These are phyloP conservation scores for Drosophila ogumai DNA, from an alignment of 1,140 invertebrate genomes.

Conservation along the genomic window DNA sequence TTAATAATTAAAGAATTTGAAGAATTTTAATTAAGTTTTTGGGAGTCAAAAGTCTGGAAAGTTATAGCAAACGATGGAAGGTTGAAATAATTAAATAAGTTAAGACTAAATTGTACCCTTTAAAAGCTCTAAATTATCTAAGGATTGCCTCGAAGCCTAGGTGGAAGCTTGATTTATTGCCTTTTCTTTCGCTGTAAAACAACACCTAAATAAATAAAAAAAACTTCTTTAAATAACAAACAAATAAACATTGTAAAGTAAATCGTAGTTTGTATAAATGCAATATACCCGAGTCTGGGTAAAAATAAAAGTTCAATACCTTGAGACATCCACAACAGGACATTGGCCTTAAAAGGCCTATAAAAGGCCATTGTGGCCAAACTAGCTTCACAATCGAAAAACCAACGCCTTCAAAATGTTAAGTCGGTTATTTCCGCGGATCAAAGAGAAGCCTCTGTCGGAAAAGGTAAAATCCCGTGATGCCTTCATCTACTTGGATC, in stretches of 20 bases:
- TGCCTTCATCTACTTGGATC: conserved; percentile 53
- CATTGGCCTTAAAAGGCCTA: conserved; percentile 6
- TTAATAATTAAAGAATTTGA: conserved; percentile 12
- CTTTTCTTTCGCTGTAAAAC: neutral
- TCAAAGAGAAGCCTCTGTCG: conserved; percentile 7
- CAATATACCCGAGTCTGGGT: neutral
- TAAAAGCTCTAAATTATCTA: neutral
- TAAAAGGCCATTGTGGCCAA: neutral
- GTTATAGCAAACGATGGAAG: neutral
- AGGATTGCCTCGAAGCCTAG: no score
- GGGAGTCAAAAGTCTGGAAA: neutral
- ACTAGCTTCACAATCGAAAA: neutral
- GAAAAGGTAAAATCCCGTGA: conserved; percentile 42
- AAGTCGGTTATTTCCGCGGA: conserved; percentile 32
- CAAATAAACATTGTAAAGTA: neutral
- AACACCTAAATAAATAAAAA: neutral
- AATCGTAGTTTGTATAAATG: neutral
- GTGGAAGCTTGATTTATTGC: neutral
- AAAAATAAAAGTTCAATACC: neutral
- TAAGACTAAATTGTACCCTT: neutral
- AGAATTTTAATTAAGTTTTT: neutral
- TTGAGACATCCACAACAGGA: conserved; percentile 1
- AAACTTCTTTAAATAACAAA: neutral
- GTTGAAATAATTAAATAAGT: neutral
- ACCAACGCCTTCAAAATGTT: conserved; percentile 32